Conservation (phyloP, 2,797 vertebrate species). For the Scomberomorus guttatus region DNA sequence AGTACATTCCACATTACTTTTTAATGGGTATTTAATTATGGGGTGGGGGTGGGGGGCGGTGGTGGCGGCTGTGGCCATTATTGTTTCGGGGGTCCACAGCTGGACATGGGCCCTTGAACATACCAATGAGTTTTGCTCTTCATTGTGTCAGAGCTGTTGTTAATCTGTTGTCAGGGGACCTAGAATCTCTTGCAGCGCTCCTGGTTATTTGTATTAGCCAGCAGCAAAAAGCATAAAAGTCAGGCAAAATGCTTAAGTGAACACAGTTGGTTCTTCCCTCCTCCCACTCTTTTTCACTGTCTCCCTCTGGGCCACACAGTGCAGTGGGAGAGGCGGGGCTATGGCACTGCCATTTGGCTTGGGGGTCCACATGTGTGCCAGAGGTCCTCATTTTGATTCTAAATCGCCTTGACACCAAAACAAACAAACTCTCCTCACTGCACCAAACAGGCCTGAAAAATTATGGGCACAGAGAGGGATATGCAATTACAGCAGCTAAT, state of each 20-base stretch:
- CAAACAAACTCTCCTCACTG: conserved; percentile 83
- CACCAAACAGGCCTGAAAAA: conserved; percentile 83
- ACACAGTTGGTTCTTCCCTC: conserved; percentile 32
- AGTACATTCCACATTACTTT: not conserved
- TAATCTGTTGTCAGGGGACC: conserved; percentile 29
- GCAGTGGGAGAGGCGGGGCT: conserved; percentile 46
- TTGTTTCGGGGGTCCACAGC: conserved; percentile 9
- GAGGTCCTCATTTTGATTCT: conserved; percentile 86
- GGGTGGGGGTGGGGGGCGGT: not conserved
- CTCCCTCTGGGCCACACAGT: conserved; percentile 45
- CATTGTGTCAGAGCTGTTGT: conserved; percentile 39
- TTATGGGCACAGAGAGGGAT: conserved; percentile 75
- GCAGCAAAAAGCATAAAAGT: conserved; percentile 57
- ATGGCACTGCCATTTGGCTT: conserved; percentile 77
- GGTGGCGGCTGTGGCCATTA: not conserved
- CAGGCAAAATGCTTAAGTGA: conserved; percentile 46
- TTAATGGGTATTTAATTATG: conserved; percentile 63
- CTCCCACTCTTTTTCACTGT: conserved; percentile 6
- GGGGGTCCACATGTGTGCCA: conserved; percentile 78
- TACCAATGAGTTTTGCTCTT: conserved; percentile 33
- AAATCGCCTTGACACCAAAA: conserved; percentile 87
- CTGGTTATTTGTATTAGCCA: conserved; percentile 61
- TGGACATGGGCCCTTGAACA: conserved; percentile 15
- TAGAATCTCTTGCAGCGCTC: conserved; percentile 16
- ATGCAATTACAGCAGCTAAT: conserved; percentile 86